These are phyloP conservation scores for Poeciliopsis occidentalis DNA, from an alignment of 2,113 vertebrate genomes.

Conservation along the genomic window DNA sequence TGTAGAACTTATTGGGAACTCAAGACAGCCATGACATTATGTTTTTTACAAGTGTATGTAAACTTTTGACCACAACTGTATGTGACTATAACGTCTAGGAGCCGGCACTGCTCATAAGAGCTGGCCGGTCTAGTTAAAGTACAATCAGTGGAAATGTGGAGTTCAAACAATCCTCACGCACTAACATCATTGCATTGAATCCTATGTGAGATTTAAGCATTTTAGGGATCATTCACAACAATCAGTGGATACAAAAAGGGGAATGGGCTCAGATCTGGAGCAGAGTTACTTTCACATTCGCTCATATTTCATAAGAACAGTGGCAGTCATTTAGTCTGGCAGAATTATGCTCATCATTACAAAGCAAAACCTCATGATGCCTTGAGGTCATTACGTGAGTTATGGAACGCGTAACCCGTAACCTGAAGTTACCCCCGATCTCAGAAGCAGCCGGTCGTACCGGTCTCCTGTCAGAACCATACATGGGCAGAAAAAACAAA, in stretches of 20 bases:
- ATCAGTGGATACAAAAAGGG: neutral
- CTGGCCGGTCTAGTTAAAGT: no score
- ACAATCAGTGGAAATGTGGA: no score
- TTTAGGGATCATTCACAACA: neutral
- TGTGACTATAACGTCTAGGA: no score
- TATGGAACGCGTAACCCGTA: neutral
- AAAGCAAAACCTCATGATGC: neutral
- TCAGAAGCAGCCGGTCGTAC: neutral
- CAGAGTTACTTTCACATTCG: neutral
- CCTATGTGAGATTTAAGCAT: neutral
- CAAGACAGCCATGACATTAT: no score
- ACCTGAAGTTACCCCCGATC: neutral
- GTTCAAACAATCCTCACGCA: no score
- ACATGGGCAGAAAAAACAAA: neutral
- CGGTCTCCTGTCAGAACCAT: neutral
- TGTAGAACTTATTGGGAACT: no score
- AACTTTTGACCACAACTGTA: no score
- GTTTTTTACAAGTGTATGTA: no score
- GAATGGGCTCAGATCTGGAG: neutral
- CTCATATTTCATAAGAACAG: neutral
- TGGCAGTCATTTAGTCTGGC: neutral
- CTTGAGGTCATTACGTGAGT: conserved; percentile 1
- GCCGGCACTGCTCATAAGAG: no score
- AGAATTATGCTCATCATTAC: neutral
- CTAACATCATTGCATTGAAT: neutral